These are phyloP conservation scores for Trachythela sp. DNA, from an alignment of 64 coral and sea anemone genomes.

Conservation along the genomic window DNA sequence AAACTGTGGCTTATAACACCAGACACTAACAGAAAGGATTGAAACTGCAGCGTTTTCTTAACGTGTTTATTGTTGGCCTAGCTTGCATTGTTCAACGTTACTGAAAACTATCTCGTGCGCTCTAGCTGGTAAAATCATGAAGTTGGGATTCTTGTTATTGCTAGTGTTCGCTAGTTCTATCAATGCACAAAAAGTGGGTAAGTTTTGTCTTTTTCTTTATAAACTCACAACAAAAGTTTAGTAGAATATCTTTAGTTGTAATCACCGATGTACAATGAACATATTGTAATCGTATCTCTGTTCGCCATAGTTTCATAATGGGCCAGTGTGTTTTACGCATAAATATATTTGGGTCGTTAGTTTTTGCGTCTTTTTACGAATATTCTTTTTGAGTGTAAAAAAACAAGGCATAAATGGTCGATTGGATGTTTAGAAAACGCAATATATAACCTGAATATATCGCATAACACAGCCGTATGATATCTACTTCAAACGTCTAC, in stretches of 20 bases:
- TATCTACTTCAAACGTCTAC: too few relatives aligned
- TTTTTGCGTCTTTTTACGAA: background rate
- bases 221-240: too few relatives aligned
- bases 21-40: background rate
- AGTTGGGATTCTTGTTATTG: background rate
- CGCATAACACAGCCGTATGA: background rate
- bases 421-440: background rate
- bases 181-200: background rate
- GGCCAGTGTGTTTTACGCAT: background rate
- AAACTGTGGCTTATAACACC: background rate
- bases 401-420: background rate
- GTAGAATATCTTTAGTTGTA: too few relatives aligned
- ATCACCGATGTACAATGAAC: too few relatives aligned
- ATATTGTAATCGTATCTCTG: background rate
- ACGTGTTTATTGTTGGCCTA: background rate
- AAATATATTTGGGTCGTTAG: background rate
- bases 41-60: background rate
- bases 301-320: background rate
- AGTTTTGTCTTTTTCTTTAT: background rate
- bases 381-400: background rate
- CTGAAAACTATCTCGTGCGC: background rate
- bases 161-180: background rate
- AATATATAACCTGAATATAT: background rate
- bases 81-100: constrained; percentile 7
- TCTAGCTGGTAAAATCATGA: background rate